Percentiles rank a stretch among this genome's conserved stretches.
Conservation (phyloP, 2,797 vertebrate genomes). For the Centroberyx gerrardi region DNA sequence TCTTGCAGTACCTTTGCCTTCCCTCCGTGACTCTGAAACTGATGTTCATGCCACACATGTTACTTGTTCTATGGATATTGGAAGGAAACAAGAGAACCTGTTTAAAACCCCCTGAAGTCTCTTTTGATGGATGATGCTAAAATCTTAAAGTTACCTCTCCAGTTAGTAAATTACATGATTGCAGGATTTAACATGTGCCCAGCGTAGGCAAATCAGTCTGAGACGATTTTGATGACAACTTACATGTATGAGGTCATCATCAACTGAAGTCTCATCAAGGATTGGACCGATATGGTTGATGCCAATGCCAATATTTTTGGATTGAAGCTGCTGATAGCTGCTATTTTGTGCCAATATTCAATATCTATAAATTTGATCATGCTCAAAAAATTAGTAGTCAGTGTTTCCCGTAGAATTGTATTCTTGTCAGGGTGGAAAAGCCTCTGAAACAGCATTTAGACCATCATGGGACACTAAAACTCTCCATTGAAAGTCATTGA, state of each 20-base stretch:
- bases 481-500: too few species aligned
- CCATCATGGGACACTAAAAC: too few species aligned
- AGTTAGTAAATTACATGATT: not conserved
- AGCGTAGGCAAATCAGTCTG: not conserved
- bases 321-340: too few species aligned
- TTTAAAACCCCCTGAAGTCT: conserved; percentile 5
- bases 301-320: not conserved
- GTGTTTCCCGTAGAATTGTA: too few species aligned
- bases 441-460: too few species aligned
- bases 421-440: too few species aligned
- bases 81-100: conserved; percentile 36
- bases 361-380: too few species aligned
- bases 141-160: not conserved
- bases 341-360: too few species aligned
- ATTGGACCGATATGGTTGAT: too few species aligned
- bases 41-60: conserved; percentile 39
- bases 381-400: too few species aligned
- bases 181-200: not conserved
- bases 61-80: conserved; percentile 40
- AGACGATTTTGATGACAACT: conserved; percentile 10
- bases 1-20: conserved; percentile 34
- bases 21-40: conserved; percentile 22
- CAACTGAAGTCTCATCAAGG: not conserved
- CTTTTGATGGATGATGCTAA: conserved; percentile 8
- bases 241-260: conserved; percentile 1